Evolutionary conservation across 2,888 invertebrate genomes (phyloP), one percentile per base, ranked within the genome.

Genomic region (Nipponacmea schrenckii): DNA sequence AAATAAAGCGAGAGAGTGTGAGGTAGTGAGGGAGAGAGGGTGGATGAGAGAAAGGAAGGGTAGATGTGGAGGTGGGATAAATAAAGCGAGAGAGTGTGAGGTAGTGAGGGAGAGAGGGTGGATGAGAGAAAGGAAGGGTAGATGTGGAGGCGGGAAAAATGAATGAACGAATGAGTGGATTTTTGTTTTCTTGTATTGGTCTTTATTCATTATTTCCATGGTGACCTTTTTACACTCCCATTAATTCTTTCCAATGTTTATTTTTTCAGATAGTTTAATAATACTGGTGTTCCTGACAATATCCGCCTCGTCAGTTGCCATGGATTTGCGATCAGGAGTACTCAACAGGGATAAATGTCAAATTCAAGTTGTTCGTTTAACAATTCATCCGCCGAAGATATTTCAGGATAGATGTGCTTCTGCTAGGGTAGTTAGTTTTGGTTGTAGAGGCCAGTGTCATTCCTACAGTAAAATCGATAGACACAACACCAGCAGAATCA

Each of bases 391-490:
- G 5, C 70, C 70, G 5, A 14, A 17, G 24, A 39, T 50, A 62
- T 70, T 65, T 31, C 56, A 64, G n/a, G 48, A 50, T 15, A 20
- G 27, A 10, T 70, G 70, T 56, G 27, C 46, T 15, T 56, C 70
- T 3, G 24, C 65, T 20, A 50, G 65, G 1, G 50, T 70, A 10
- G 50, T 56, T 44, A 70, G 65, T n/a, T 31, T 27, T 12, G 70
- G 65, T 1, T 70, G 70, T 44, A n/a, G 64, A 31, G 70, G 70
- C 2, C 62, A 62, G 7, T 70, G 70, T 17, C 56, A 70, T 8
- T 70, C 70, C 1, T 70, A 70, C 66, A 70, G 70, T 65, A 70
- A 65, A 56, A 48, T 70, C n/a, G 65, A 70, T 44, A 56, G 48
- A 27, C 27, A 66, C 46, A 70, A 70, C 45, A 64, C 70, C 14